Conservation (phyloP, 2,888 invertebrate genomes). For the Silvanus unidentatus region DNA sequence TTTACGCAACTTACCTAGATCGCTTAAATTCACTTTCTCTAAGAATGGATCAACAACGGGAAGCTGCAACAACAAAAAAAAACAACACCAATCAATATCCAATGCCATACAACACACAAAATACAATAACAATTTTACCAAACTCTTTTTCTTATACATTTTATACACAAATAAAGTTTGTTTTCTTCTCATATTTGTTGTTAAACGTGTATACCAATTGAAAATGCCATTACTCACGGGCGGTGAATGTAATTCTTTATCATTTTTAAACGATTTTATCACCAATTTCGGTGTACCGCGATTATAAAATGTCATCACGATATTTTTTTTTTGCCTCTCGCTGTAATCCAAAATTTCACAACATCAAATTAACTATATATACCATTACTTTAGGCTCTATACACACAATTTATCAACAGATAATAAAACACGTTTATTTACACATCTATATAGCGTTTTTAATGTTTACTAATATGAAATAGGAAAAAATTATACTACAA, state of each 20-base stretch:
- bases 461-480: too few relatives aligned
- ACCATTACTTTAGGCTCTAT: too few relatives aligned
- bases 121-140: slow-evolving; percentile 23
- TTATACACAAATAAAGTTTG: slow-evolving; percentile 17
- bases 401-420: too few relatives aligned
- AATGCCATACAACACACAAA: background rate
- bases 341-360: too few relatives aligned
- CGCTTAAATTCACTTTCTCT: slow-evolving; percentile 75
- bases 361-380: too few relatives aligned
- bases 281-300: slow-evolving; percentile 8
- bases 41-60: slow-evolving; percentile 88
- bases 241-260: slow-evolving; percentile 24
- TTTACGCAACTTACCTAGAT: slow-evolving; percentile 72
- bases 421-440: too few relatives aligned
- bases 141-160: too few relatives aligned
- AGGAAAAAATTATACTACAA: too few relatives aligned
- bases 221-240: slow-evolving; percentile 29
- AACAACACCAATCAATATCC: slow-evolving; percentile 2
- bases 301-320: background rate
- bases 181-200: slow-evolving; percentile 33
- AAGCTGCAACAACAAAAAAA: slow-evolving; percentile 59
- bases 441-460: too few relatives aligned
- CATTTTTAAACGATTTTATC: background rate
- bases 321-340: background rate
- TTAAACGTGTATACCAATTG: slow-evolving; percentile 39